phyloP scores from a whole-genome alignment of 1,140 invertebrate species.

The Drosophila azteca region DNA sequence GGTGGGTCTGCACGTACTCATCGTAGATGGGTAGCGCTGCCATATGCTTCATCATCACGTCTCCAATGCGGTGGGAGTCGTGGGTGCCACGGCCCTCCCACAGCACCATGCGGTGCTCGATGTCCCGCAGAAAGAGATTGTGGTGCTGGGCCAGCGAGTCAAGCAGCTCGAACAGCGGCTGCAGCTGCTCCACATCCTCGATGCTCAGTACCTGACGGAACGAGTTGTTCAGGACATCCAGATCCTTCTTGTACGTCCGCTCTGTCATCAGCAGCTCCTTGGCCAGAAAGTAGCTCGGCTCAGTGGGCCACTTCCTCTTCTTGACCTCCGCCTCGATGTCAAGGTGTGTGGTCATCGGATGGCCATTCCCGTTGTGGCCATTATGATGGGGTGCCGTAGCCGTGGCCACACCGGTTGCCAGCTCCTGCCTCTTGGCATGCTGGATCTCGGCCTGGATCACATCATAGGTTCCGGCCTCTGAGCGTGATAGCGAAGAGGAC shows the following conservation, averaged over 20 bases:
- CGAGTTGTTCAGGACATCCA: slow-evolving; percentile 94
- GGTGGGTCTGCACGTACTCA: slow-evolving; percentile 91
- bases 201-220: slow-evolving; percentile 87
- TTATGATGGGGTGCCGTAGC: slow-evolving; percentile 51
- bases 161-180: slow-evolving; percentile 84
- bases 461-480: slow-evolving; percentile 82
- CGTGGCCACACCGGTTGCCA: slow-evolving; percentile 70
- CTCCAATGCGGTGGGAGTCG: slow-evolving; percentile 86
- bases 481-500: slow-evolving; percentile 81
- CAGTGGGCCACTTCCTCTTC: slow-evolving; percentile 87
- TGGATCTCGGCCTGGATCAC: slow-evolving; percentile 81
- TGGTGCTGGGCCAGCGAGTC: slow-evolving; percentile 87
- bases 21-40: slow-evolving; percentile 89
- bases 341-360: slow-evolving; percentile 26
- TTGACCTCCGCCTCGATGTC: slow-evolving; percentile 73
- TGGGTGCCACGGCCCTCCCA: slow-evolving; percentile 85
- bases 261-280: slow-evolving; percentile 98
- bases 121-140: slow-evolving; percentile 85
- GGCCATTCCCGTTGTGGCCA: slow-evolving; percentile 63
- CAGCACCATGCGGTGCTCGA: slow-evolving; percentile 85
- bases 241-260: slow-evolving; percentile 96
- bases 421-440: slow-evolving; percentile 74
- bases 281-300: slow-evolving; percentile 95
- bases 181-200: slow-evolving; percentile 80
- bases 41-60: slow-evolving; percentile 88